phyloP scores from a whole-genome alignment of 2,888 invertebrate genomes.

The Callyntrura guangdongensis region DNA sequence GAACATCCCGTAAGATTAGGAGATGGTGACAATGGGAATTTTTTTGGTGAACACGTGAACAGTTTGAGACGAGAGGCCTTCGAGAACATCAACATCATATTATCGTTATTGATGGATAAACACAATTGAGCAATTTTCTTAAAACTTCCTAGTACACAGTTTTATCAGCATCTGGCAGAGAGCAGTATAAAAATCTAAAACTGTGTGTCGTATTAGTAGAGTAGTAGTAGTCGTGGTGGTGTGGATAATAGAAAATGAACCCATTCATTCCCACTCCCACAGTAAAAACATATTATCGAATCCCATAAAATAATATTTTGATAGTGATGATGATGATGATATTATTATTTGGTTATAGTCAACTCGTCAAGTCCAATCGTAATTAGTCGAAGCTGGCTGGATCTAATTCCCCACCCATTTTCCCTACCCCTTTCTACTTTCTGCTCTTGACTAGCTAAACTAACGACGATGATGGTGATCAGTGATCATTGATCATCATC shows the following conservation, averaged over 20 bases:
- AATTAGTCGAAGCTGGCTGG: not conserved
- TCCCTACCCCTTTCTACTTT: conserved; percentile 48
- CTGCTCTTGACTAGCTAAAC: not conserved
- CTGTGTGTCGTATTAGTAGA: no score
- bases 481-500: conserved; percentile 34
- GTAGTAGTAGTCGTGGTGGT: not conserved
- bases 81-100: not conserved
- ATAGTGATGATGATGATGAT: not conserved
- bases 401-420: conserved; percentile 52
- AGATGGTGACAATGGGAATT: not conserved
- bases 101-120: not conserved
- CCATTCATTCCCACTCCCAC: no score
- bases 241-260: not conserved
- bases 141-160: not conserved
- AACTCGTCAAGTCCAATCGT: no score
- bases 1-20: not conserved
- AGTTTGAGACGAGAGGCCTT: conserved; percentile 31
- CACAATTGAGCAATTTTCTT: no score
- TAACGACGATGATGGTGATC: not conserved
- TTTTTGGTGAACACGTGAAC: conserved; percentile 63
- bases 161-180: not conserved
- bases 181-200: not conserved
- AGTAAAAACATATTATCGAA: no score
- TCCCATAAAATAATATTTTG: no score
- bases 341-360: no score